Percentiles rank a stretch among this genome's conserved stretches.
Evolutionary conservation across 2,797 vertebrate genomes (phyloP).

Genomic region (Brachyalestes nurse): DNA sequence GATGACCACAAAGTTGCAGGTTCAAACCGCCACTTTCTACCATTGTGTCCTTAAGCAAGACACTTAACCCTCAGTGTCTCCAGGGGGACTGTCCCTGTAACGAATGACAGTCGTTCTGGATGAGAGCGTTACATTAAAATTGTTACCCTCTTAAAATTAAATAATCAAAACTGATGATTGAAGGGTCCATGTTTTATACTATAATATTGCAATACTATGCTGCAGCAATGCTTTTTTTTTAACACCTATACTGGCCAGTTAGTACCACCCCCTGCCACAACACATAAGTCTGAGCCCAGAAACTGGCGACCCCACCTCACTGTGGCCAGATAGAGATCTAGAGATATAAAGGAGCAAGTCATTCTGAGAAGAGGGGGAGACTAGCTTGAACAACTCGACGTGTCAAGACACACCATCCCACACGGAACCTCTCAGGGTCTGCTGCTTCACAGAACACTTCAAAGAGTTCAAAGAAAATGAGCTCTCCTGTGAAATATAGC

Average conservation of each 20-base stretch:
- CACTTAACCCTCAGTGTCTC: too few relatives aligned
- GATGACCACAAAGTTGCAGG: too few relatives aligned
- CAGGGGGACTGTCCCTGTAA: too few relatives aligned
- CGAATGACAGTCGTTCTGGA: too few relatives aligned
- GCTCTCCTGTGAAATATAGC: background rate
- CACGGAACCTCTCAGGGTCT: conserved; percentile 33
- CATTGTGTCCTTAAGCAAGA: too few relatives aligned
- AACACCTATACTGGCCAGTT: too few relatives aligned
- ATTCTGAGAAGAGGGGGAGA: conserved; percentile 50
- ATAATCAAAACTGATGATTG: too few relatives aligned
- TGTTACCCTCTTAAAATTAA: too few relatives aligned
- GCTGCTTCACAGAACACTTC: conserved; percentile 46
- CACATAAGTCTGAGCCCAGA: background rate
- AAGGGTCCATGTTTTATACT: too few relatives aligned
- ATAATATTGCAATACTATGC: background rate
- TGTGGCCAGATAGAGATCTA: background rate
- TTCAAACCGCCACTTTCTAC: too few relatives aligned
- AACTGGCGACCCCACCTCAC: conserved; percentile 10
- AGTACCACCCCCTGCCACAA: background rate
- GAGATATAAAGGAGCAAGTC: conserved; percentile 9
- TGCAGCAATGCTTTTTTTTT: too few relatives aligned
- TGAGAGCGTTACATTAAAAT: too few relatives aligned
- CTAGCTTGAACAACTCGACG: conserved; percentile 21
- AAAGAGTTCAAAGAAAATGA: conserved; percentile 43
- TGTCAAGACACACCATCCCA: conserved; percentile 29